Conservation (phyloP, 2,888 invertebrate genomes). For the Nephrotoma appendiculata region DNA sequence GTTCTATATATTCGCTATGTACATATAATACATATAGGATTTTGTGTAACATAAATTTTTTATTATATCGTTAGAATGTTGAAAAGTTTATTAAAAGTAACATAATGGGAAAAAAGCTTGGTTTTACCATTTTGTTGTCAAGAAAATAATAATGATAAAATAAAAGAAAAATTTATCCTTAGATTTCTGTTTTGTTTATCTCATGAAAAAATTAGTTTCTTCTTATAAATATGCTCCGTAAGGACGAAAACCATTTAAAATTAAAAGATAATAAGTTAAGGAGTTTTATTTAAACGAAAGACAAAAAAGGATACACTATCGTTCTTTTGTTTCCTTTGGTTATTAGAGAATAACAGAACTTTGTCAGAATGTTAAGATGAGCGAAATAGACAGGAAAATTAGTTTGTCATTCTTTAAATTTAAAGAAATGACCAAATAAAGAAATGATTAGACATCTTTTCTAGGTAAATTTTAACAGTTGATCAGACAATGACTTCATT, state of each 20-base stretch:
- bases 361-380: background rate
- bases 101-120: background rate
- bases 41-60: background rate
- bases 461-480: too few species aligned
- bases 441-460: background rate
- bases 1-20: background rate
- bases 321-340: background rate
- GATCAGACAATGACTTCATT: too few species aligned
- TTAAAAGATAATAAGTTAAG: background rate
- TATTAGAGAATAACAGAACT: background rate
- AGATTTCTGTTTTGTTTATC: background rate
- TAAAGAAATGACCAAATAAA: background rate
- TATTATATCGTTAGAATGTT: constrained; percentile 2
- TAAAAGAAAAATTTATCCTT: background rate
- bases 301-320: background rate
- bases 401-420: background rate
- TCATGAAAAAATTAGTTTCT: background rate
- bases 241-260: background rate
- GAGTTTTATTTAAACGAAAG: background rate
- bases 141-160: background rate
- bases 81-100: background rate
- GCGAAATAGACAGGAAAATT: background rate
- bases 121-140: background rate
- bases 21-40: background rate
- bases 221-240: background rate